Evolutionary conservation across 2,797 vertebrate genomes (phyloP).

Genomic region (Urosaurus nigricauda): DNA sequence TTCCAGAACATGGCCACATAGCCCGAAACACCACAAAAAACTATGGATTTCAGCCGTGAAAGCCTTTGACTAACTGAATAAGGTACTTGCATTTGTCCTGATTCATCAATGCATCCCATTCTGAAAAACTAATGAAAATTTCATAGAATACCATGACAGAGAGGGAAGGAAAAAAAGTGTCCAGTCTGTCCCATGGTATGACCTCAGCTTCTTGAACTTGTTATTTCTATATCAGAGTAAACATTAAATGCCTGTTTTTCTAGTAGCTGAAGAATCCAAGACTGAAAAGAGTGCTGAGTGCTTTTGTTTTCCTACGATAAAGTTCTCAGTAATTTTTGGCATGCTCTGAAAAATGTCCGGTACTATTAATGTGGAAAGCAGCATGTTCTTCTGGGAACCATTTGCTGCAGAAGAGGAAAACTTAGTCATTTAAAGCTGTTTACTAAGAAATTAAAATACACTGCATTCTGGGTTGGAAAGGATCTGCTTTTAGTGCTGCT

Average conservation of each 20-base stretch:
- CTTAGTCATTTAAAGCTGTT: constrained; percentile 52
- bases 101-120: background rate
- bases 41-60: no score
- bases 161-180: background rate
- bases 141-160: background rate
- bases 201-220: background rate
- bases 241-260: background rate
- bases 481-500: background rate
- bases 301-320: constrained; percentile 34
- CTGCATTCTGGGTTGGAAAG: background rate
- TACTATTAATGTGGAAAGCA: constrained; percentile 52
- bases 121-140: background rate
- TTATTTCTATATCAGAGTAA: no score
- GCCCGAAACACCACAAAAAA: no score
- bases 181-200: background rate
- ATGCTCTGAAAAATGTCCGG: constrained; percentile 52
- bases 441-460: constrained; percentile 57
- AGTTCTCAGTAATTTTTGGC: constrained; percentile 57
- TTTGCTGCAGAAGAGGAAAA: constrained; percentile 56
- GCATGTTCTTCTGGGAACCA: constrained; percentile 64
- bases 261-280: background rate
- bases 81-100: background rate
- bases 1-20: no score
- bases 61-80: background rate
- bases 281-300: background rate